A percentile compares a stretch with the other conserved stretches of the same genome.
Evolutionary conservation across 2,113 vertebrate genomes (phyloP).

Genomic region (Bothrops jararaca): DNA sequence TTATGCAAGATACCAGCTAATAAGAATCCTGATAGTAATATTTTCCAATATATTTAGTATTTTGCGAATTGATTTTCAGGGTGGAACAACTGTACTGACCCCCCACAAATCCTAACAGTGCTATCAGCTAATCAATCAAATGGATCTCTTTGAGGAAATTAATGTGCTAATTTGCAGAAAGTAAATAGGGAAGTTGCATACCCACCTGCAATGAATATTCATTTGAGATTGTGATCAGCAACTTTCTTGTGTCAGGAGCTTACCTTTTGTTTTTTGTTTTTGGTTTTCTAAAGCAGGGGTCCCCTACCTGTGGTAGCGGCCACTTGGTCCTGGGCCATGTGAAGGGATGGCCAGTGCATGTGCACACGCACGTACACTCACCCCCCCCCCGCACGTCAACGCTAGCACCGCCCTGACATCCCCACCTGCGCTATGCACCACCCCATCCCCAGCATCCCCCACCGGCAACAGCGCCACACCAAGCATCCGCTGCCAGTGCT

Average conservation of each 20-base stretch:
- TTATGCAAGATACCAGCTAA: not conserved
- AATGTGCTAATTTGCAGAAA: not conserved
- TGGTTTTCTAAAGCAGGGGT: too few species aligned
- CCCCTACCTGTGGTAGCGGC: too few species aligned
- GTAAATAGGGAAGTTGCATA: not conserved
- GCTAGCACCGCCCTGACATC: too few species aligned
- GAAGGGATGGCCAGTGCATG: too few species aligned
- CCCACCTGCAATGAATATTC: not conserved
- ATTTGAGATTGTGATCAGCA: not conserved
- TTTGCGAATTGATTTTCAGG: not conserved
- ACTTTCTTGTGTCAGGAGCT: not conserved
- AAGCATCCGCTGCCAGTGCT: too few species aligned
- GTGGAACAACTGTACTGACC: not conserved
- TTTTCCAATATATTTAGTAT: not conserved
- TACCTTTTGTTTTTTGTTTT: not conserved
- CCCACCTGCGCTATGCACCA: too few species aligned
- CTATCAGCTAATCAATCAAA: not conserved
- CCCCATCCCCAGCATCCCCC: too few species aligned
- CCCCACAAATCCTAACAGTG: not conserved
- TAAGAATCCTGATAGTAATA: not conserved
- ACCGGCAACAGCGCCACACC: too few species aligned
- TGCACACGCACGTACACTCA: too few species aligned
- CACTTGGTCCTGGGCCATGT: too few species aligned
- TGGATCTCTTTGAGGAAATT: not conserved
- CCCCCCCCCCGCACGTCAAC: too few species aligned